These are phyloP conservation scores for Polyommatus icarus DNA, from an alignment of 2,888 invertebrate genomes.

Conservation along the genomic window DNA sequence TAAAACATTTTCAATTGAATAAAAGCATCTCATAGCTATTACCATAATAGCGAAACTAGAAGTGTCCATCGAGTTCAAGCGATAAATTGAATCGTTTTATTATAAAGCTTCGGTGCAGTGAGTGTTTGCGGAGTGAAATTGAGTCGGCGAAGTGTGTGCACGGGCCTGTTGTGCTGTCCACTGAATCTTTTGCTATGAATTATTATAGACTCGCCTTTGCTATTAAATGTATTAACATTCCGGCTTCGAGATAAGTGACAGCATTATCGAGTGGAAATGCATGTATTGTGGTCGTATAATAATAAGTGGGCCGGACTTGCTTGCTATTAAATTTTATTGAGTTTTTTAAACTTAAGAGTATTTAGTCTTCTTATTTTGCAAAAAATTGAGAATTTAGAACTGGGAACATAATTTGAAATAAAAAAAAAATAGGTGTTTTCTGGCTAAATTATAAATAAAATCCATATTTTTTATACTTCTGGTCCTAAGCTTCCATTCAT, in stretches of 20 bases:
- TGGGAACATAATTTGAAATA: too few species aligned
- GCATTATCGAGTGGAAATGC: neutral
- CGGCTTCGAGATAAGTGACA: neutral
- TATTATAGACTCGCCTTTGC: neutral
- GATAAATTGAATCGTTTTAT: constrained; percentile 31
- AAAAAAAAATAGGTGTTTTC: too few species aligned
- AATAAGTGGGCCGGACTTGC: too few species aligned
- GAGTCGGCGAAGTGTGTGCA: constrained; percentile 35
- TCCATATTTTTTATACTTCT: too few species aligned
- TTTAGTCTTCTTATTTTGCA: too few species aligned
- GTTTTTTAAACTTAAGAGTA: too few species aligned
- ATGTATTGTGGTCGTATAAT: neutral
- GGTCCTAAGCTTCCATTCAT: too few species aligned
- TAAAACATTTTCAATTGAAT: neutral
- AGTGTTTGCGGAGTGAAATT: constrained; percentile 37
- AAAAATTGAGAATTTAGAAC: too few species aligned
- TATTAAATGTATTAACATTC: constrained; percentile 8
- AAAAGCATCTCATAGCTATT: neutral
- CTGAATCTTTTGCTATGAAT: constrained; percentile 20
- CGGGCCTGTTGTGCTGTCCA: constrained; percentile 32
- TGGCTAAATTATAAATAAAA: too few species aligned
- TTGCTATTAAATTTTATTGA: too few species aligned
- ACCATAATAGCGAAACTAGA: constrained; percentile 8
- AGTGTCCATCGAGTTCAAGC: constrained; percentile 26
- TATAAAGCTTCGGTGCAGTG: constrained; percentile 19